Conservation (phyloP, 2,888 invertebrate species). For the Mimas tiliae region DNA sequence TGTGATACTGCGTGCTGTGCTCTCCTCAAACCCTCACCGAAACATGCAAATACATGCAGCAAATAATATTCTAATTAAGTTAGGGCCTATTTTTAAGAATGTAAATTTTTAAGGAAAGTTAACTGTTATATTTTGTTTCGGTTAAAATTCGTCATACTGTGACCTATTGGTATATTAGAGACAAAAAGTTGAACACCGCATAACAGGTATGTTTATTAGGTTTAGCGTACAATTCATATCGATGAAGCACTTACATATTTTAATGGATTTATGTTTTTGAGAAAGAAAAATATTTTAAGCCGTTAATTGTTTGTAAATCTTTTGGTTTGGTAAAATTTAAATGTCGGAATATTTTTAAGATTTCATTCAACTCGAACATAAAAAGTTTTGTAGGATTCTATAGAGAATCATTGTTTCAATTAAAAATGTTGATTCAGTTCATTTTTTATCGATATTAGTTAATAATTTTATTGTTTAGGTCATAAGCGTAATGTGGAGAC, state of each 20-base stretch:
- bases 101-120: constrained; percentile 51
- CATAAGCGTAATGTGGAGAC: no score
- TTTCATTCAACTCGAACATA: neutral
- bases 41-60: constrained; percentile 51
- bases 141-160: constrained; percentile 50
- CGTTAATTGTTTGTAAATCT: neutral
- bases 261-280: constrained; percentile 1
- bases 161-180: neutral
- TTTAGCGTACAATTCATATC: constrained; percentile 41
- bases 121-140: constrained; percentile 56
- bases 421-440: constrained; percentile 29
- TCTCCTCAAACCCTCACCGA: constrained; percentile 61
- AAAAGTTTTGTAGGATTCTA: constrained; percentile 7
- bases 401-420: constrained; percentile 18
- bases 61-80: constrained; percentile 13
- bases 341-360: neutral
- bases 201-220: constrained; percentile 12
- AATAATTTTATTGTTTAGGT: neutral
- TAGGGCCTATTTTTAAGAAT: constrained; percentile 72
- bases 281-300: neutral
- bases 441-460: constrained; percentile 9
- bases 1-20: constrained; percentile 83
- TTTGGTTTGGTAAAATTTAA: constrained; percentile 8
- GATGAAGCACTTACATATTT: constrained; percentile 31
- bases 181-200: constrained; percentile 11